Conservation (phyloP, 2,113 vertebrate genomes). For the Myotis lucifugus region DNA sequence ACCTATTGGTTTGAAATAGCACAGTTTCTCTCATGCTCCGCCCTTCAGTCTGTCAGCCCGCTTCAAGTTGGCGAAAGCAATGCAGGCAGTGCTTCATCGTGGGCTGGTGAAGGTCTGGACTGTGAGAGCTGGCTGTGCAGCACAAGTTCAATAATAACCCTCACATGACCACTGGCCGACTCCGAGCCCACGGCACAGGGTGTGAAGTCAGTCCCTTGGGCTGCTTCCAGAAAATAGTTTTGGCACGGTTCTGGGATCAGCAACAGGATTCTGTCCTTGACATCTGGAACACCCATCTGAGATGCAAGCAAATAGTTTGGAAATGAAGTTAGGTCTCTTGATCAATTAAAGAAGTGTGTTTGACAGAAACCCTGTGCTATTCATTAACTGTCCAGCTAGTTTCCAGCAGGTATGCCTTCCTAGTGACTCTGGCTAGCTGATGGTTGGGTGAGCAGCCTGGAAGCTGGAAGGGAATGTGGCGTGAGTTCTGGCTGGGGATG, state of each 20-base stretch:
- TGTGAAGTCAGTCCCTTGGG: constrained; percentile 77
- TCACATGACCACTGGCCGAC: background rate
- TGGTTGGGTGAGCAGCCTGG: constrained; percentile 50
- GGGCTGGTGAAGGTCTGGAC: background rate
- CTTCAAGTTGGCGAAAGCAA: background rate
- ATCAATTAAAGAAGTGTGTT: constrained; percentile 69
- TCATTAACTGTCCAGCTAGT: constrained; percentile 73
- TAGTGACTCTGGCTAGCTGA: constrained; percentile 58
- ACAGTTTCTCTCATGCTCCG: background rate
- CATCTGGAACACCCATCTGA: constrained; percentile 82
- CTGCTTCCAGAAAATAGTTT: constrained; percentile 70
- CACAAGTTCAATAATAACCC: constrained; percentile 52
- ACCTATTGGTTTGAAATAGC: background rate
- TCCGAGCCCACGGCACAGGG: constrained; percentile 49
- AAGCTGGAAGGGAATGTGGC: constrained; percentile 55
- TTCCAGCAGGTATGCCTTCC: constrained; percentile 78
- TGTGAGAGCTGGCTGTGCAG: background rate
- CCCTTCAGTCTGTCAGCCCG: background rate
- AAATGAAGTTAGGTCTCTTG: constrained; percentile 79
- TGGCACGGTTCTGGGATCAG: constrained; percentile 77
- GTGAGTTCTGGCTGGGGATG: constrained; percentile 49
- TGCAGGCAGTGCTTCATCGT: background rate
- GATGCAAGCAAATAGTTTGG: constrained; percentile 76
- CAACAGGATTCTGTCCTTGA: constrained; percentile 70
- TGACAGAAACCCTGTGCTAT: constrained; percentile 78